phyloP scores from a whole-genome alignment of 2,797 vertebrate genomes.

The Neostethus bicornis region DNA sequence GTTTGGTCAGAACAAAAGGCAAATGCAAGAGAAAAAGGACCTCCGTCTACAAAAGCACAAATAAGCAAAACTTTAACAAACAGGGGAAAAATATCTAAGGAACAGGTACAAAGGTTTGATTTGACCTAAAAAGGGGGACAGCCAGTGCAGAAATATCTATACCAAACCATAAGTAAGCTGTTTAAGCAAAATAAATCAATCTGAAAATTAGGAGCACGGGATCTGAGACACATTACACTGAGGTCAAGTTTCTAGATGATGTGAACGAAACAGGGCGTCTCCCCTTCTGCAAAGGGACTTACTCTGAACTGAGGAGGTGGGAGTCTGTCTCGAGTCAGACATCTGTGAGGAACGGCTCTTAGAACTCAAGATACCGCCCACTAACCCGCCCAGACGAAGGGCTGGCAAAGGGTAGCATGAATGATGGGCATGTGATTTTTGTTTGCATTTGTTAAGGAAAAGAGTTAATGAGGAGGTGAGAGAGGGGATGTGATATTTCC shows the following conservation, averaged over 20 bases:
- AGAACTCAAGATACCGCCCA: slow-evolving; percentile 76
- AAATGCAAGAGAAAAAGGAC: slow-evolving; percentile 11
- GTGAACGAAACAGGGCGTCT: slow-evolving; percentile 35
- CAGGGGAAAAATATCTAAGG: slow-evolving; percentile 13
- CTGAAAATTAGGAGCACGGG: slow-evolving; percentile 19
- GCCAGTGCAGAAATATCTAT: slow-evolving; percentile 5
- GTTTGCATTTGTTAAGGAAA: slow-evolving; percentile 22
- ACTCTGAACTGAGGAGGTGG: slow-evolving; percentile 79
- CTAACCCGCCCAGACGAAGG: slow-evolving; percentile 74
- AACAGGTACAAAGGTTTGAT: slow-evolving; percentile 15
- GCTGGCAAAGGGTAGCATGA: slow-evolving; percentile 53
- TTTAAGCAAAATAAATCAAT: slow-evolving; percentile 16
- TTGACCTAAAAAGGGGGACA: slow-evolving; percentile 4
- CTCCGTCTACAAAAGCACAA: slow-evolving; percentile 4
- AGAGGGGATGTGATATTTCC: slow-evolving; percentile 17
- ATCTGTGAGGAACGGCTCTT: slow-evolving; percentile 76
- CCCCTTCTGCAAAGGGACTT: slow-evolving; percentile 62
- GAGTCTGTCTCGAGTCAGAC: slow-evolving; percentile 77
- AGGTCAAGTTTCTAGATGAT: slow-evolving; percentile 17
- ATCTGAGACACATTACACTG: slow-evolving; percentile 40
- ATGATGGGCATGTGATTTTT: slow-evolving; percentile 25
- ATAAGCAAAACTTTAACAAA: slow-evolving; percentile 17
- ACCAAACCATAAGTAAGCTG: slow-evolving; percentile 16
- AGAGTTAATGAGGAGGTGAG: slow-evolving; percentile 1
- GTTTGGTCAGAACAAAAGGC: slow-evolving; percentile 3